These are phyloP conservation scores for Mormyrus proboscirostris DNA, from an alignment of 2,797 vertebrate species.

Conservation along the genomic window DNA sequence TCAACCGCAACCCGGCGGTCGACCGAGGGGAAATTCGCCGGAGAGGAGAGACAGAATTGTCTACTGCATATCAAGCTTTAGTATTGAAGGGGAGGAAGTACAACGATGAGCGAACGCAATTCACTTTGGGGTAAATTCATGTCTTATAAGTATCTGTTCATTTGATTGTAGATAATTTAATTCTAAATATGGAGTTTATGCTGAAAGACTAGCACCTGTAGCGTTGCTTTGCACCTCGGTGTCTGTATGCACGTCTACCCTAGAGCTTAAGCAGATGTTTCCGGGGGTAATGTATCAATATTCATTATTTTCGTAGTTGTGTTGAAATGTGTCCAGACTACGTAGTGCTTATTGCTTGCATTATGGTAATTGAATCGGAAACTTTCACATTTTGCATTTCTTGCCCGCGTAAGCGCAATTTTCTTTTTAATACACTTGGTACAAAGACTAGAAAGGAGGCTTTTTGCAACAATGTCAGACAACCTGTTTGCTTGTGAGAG, in stretches of 20 bases:
- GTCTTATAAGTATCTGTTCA: neutral
- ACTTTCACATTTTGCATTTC: neutral
- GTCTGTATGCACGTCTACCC: neutral
- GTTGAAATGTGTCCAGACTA: neutral
- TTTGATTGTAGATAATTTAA: neutral
- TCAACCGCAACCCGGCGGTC: neutral
- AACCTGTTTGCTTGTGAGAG: constrained; percentile 17
- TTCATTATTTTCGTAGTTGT: neutral
- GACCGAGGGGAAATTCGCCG: neutral
- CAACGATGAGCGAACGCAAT: neutral
- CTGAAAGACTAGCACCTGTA: neutral
- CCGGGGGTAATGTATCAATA: neutral
- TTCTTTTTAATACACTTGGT: neutral
- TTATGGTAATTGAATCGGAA: neutral
- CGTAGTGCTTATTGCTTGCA: neutral
- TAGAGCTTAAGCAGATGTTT: neutral
- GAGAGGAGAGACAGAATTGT: neutral
- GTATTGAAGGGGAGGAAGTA: neutral
- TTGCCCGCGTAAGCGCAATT: neutral
- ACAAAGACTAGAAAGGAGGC: neutral
- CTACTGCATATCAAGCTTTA: neutral
- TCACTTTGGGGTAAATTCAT: constrained; percentile 13
- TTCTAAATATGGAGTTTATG: neutral
- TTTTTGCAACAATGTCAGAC: neutral
- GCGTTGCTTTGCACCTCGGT: neutral